Conservation (phyloP, 2,888 invertebrate genomes). For the Pammene aurita region DNA sequence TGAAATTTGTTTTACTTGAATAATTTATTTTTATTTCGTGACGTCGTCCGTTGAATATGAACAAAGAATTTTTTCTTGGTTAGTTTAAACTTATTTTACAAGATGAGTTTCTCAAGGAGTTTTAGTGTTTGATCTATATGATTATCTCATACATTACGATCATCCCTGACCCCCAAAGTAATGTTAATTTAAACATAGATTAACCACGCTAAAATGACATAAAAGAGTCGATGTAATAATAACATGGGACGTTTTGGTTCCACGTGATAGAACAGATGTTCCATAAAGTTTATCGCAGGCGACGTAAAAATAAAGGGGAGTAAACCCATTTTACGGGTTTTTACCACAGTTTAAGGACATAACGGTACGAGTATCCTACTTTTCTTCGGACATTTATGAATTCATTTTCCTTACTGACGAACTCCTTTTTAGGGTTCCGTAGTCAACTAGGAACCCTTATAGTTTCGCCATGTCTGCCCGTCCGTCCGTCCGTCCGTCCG, state of each 20-base stretch:
- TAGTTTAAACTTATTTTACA: too few relatives aligned
- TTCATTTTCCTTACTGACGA: background rate
- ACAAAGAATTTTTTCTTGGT: too few relatives aligned
- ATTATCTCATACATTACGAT: background rate
- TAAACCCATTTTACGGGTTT: constrained; percentile 12
- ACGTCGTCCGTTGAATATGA: too few relatives aligned
- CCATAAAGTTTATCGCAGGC: constrained; percentile 19
- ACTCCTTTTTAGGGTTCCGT: too few relatives aligned
- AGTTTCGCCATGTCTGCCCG: too few relatives aligned
- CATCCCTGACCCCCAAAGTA: background rate
- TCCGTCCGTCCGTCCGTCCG: too few relatives aligned
- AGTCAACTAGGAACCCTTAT: too few relatives aligned
- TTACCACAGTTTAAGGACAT: background rate
- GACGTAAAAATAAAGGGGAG: constrained; percentile 18
- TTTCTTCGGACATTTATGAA: background rate
- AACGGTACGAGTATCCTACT: background rate
- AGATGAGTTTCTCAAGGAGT: background rate
- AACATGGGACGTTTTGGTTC: background rate
- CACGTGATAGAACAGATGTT: constrained; percentile 10
- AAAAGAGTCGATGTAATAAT: background rate
- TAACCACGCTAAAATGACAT: background rate
- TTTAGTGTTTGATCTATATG: background rate
- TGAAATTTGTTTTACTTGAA: too few relatives aligned
- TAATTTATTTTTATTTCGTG: too few relatives aligned
- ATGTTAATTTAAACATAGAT: background rate